phyloP scores from a whole-genome alignment of 2,888 invertebrate genomes.

The Acanthosepion lycidas region DNA sequence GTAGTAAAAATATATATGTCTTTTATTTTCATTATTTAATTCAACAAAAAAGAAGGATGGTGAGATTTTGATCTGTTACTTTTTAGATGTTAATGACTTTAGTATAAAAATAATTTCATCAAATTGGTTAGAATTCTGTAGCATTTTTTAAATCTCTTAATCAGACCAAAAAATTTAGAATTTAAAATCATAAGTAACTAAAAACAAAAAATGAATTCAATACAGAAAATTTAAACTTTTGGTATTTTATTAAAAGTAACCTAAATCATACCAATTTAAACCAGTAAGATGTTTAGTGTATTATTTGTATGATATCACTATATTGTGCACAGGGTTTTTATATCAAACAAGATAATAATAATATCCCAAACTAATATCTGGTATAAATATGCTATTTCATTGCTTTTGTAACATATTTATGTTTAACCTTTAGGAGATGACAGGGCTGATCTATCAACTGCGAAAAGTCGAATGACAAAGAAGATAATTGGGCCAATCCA shows the following conservation, averaged over 20 bases:
- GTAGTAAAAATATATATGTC: too few species aligned
- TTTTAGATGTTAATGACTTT: not conserved
- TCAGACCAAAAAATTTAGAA: not conserved
- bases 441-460: too few species aligned
- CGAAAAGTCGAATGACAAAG: too few species aligned
- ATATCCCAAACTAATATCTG: not conserved
- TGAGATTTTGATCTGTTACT: too few species aligned
- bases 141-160: not conserved
- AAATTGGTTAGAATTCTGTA: not conserved
- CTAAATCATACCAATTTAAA: not conserved
- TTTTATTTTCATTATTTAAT: too few species aligned
- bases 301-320: not conserved
- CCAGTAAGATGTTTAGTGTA: not conserved
- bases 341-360: not conserved
- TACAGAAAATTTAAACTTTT: not conserved
- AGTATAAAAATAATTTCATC: not conserved
- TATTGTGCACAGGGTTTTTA: not conserved
- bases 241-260: not conserved
- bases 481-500: too few species aligned
- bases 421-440: not conserved
- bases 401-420: not conserved
- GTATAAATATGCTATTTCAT: not conserved
- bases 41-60: too few species aligned
- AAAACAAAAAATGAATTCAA: not conserved
- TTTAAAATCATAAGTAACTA: too few species aligned